phyloP scores from a whole-genome alignment of 2,113 vertebrate species.

The Cottus gobio region DNA sequence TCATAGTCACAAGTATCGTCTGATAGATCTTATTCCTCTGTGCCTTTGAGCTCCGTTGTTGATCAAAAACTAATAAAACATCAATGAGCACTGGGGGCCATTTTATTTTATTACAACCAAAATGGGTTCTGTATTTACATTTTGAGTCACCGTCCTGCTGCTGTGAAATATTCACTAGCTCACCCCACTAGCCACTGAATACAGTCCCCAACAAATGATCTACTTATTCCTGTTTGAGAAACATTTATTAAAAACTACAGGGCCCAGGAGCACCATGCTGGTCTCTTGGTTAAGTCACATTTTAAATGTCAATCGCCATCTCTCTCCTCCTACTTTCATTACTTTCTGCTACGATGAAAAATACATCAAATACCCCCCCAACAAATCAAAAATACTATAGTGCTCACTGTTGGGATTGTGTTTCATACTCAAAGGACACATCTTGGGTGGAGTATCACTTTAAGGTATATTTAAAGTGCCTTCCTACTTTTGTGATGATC shows the following conservation, averaged over 20 bases:
- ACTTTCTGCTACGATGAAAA: not conserved
- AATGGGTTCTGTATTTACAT: not conserved
- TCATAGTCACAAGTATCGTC: not conserved
- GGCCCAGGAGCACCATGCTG: not conserved
- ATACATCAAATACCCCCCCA: not conserved
- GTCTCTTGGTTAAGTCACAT: not conserved
- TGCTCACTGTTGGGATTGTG: not conserved
- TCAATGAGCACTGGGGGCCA: not conserved
- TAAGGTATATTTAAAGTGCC: slow-evolving; percentile 68
- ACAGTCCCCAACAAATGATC: not conserved
- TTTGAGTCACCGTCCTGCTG: not conserved
- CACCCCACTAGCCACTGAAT: not conserved
- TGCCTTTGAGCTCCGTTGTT: not conserved
- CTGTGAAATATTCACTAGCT: not conserved
- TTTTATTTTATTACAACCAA: not conserved
- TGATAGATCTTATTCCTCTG: not conserved
- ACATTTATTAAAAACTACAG: not conserved
- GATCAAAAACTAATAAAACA: not conserved
- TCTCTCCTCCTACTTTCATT: not conserved
- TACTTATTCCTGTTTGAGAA: not conserved
- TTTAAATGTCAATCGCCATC: no score
- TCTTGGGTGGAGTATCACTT: slow-evolving; percentile 32
- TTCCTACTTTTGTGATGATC: slow-evolving; percentile 50
- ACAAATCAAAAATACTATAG: not conserved
- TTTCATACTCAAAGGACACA: slow-evolving; percentile 20